Evolutionary conservation across 2,888 invertebrate species (phyloP).

Genomic region (Eupithecia abbreviata): DNA sequence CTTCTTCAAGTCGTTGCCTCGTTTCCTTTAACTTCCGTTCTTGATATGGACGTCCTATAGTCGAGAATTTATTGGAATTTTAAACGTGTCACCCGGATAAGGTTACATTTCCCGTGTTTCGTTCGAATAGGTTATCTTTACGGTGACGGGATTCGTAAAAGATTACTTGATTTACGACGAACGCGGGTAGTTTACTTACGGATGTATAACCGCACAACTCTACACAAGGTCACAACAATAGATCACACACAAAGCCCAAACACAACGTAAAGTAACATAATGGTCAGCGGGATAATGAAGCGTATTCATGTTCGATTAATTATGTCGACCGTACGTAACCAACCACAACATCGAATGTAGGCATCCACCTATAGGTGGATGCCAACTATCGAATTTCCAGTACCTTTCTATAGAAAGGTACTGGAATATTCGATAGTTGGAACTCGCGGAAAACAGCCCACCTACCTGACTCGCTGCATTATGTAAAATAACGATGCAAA

Average conservation of each 20-base stretch:
- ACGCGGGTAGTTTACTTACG: background rate
- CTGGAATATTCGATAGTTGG: constrained; percentile 5
- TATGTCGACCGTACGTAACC: background rate
- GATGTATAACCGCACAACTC: background rate
- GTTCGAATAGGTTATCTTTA: background rate
- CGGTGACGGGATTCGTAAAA: background rate
- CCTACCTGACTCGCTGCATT: constrained; percentile 1
- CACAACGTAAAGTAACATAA: background rate
- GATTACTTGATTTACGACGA: constrained; percentile 1
- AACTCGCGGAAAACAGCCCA: background rate
- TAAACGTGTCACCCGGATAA: constrained; percentile 3
- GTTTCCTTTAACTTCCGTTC: background rate
- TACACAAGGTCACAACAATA: constrained; percentile 7
- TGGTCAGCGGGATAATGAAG: background rate
- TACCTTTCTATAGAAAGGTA: too few relatives aligned
- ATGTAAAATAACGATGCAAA: constrained; percentile 13
- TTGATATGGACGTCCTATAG: background rate
- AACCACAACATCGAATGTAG: constrained; percentile 1
- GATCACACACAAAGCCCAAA: constrained; percentile 4
- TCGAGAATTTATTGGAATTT: constrained; percentile 8
- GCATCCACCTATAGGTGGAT: too few relatives aligned
- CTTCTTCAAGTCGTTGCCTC: background rate
- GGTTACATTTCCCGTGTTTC: background rate
- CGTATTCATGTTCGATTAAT: constrained; percentile 1
- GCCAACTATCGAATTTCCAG: too few relatives aligned